Evolutionary conservation across 2,113 vertebrate genomes (phyloP).

Genomic region (Indicator maculatus): DNA sequence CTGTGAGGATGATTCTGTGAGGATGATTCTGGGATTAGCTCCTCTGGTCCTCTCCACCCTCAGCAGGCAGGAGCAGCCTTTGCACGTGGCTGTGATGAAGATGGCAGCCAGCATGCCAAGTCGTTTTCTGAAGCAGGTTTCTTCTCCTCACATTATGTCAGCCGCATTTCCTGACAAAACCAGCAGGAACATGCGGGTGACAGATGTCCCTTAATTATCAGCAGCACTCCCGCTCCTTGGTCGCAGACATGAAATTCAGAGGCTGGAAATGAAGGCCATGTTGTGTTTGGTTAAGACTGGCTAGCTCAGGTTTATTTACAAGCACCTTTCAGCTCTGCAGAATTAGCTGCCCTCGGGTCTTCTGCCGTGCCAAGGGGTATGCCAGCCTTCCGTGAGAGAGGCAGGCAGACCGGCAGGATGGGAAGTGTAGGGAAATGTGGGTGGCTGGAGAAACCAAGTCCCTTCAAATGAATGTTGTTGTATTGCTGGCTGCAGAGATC

Average conservation of each 20-base stretch:
- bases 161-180: conserved; percentile 52
- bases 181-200: conserved; percentile 43
- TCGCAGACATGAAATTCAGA: not conserved
- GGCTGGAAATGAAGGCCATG: not conserved
- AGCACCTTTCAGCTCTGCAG: not conserved
- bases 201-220: conserved; percentile 56
- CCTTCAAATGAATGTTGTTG: not conserved
- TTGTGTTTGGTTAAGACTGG: not conserved
- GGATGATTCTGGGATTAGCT: not conserved
- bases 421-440: not conserved
- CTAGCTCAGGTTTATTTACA: not conserved
- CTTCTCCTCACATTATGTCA: conserved; percentile 30
- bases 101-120: not conserved
- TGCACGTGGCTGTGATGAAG: not conserved
- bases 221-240: not conserved
- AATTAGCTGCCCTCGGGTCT: not conserved
- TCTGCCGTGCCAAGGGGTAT: not conserved
- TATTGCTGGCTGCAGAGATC: not conserved
- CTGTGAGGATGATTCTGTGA: too few species aligned
- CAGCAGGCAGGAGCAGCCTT: not conserved
- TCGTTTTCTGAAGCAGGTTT: conserved; percentile 25
- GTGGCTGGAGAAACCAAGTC: not conserved
- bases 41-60: not conserved
- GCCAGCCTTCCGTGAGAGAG: not conserved
- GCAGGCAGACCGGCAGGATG: accelerated